Evolutionary conservation across 2,113 vertebrate genomes (phyloP).

Genomic region (Arizona elegans): DNA sequence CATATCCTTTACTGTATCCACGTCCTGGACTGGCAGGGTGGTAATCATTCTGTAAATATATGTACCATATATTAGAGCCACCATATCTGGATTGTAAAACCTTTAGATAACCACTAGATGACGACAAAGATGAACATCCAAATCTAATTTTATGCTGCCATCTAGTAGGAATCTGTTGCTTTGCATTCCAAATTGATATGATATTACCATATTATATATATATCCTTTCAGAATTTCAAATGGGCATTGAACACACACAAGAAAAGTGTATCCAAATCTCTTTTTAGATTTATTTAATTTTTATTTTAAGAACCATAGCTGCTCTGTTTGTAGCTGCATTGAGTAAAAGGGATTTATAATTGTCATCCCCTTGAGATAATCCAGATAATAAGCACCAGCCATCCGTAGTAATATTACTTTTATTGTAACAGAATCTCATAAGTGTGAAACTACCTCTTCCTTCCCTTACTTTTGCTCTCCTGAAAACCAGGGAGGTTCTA

Average conservation of each 20-base stretch:
- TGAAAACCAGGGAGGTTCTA: neutral
- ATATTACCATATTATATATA: neutral
- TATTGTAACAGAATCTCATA: neutral
- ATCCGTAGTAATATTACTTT: neutral
- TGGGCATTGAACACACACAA: neutral
- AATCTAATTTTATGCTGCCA: neutral
- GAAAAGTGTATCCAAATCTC: neutral
- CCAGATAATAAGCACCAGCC: neutral
- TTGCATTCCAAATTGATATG: neutral
- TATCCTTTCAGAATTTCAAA: neutral
- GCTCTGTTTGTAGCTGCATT: neutral
- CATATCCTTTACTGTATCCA: neutral
- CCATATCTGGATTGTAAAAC: neutral
- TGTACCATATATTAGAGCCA: neutral
- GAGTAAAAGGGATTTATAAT: neutral
- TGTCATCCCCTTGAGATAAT: neutral
- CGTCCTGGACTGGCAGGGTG: neutral
- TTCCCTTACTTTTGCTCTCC: neutral
- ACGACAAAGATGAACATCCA: neutral
- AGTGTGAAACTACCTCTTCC: neutral
- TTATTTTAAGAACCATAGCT: neutral
- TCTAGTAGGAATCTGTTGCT: neutral
- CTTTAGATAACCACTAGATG: neutral
- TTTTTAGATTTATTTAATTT: neutral
- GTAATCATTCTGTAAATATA: neutral